Evolutionary conservation across 2,113 vertebrate genomes (phyloP).

Genomic region (Macaca nemestrina): DNA sequence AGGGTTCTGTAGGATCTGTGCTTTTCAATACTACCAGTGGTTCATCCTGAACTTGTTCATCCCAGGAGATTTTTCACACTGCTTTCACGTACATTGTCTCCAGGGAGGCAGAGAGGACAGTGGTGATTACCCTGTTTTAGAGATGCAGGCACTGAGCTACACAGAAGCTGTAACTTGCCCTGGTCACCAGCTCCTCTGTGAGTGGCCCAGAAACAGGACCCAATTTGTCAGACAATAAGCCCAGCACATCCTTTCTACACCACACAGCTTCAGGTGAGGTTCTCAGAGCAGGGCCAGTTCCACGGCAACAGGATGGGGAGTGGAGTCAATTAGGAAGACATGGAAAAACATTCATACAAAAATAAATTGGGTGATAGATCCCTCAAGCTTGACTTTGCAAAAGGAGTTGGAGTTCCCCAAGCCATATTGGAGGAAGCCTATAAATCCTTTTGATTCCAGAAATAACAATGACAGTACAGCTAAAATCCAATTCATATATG

Average conservation of each 20-base stretch:
- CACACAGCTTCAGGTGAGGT: background rate
- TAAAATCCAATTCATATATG: background rate
- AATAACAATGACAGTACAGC: background rate
- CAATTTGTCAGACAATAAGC: background rate
- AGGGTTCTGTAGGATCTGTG: background rate
- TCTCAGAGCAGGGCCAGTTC: background rate
- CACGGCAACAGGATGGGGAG: background rate
- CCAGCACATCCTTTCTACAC: background rate
- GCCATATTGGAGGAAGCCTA: background rate
- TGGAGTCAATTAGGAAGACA: background rate
- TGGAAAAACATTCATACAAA: background rate
- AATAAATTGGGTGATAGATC: no score
- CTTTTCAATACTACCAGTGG: background rate
- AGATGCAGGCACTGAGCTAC: background rate
- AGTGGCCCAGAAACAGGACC: background rate
- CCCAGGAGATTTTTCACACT: background rate
- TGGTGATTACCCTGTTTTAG: background rate
- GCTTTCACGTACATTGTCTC: background rate
- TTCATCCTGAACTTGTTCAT: background rate
- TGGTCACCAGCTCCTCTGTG: background rate
- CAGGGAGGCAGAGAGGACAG: background rate
- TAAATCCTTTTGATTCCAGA: background rate
- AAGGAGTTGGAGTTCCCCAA: background rate
- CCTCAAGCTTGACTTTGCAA: background rate
- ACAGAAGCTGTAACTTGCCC: background rate